Conservation (phyloP, 64 coral and sea anemone species). For the Pocillopora verrucosa region DNA sequence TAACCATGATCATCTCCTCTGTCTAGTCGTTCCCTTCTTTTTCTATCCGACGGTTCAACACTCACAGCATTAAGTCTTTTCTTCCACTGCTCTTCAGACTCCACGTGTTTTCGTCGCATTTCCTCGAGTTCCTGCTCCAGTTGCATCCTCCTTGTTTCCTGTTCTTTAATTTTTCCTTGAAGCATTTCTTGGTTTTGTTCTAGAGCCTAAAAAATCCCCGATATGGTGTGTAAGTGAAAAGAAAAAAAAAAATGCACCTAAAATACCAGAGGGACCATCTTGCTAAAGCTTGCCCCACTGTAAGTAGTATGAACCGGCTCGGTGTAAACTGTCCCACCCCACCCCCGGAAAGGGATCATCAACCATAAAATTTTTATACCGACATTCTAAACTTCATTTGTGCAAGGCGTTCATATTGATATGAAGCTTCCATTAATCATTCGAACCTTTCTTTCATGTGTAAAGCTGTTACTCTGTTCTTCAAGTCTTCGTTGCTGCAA, state of each 20-base stretch:
- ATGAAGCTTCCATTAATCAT: not conserved
- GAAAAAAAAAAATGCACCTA: no score
- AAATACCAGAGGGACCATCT: no score
- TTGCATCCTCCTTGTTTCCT: conserved; percentile 64
- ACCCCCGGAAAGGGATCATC: no score
- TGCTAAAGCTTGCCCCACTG: no score
- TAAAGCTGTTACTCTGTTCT: conserved; percentile 66
- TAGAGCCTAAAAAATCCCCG: conserved; percentile 29
- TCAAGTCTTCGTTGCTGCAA: conserved; percentile 70
- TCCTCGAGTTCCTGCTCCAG: conserved; percentile 60
- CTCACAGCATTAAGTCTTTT: not conserved
- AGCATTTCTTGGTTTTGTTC: conserved; percentile 78
- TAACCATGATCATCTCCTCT: not conserved
- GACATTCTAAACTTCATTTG: not conserved
- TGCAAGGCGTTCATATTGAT: not conserved
- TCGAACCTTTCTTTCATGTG: conserved; percentile 75
- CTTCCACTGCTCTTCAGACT: conserved; percentile 22
- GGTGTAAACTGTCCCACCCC: no score
- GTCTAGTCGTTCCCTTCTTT: not conserved
- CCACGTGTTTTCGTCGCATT: conserved; percentile 15
- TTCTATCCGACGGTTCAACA: not conserved
- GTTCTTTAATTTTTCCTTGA: conserved; percentile 64
- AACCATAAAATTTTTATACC: not conserved
- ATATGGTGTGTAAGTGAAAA: not conserved
- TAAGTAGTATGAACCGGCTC: no score